Evolutionary conservation across 1,140 invertebrate genomes (phyloP).

Genomic region (Nasonia longicornis): DNA sequence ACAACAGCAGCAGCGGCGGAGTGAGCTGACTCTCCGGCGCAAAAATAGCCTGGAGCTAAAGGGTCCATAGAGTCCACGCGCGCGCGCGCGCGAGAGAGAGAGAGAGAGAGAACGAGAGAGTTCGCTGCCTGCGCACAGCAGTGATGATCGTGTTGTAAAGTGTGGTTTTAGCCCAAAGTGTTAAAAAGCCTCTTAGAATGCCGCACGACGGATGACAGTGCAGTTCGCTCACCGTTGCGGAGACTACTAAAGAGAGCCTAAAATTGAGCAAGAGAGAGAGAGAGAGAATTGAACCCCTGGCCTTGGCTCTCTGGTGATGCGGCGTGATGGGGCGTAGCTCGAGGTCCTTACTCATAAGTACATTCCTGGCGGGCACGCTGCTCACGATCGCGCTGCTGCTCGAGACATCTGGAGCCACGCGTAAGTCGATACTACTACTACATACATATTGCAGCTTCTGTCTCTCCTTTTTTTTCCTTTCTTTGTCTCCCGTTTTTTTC

Average conservation of each 20-base stretch:
- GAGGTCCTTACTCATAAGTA: constrained; percentile 56
- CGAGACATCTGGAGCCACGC: constrained; percentile 55
- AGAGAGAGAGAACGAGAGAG: background rate
- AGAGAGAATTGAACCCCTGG: constrained; percentile 44
- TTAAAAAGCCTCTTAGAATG: background rate
- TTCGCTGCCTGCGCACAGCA: background rate
- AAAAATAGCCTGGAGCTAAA: background rate
- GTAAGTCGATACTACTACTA: constrained; percentile 54
- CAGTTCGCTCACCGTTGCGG: background rate
- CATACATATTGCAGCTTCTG: background rate
- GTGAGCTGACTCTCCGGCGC: no score
- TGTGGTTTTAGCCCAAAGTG: constrained; percentile 9
- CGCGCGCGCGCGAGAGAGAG: background rate
- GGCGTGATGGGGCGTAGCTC: constrained; percentile 62
- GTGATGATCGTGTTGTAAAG: constrained; percentile 39
- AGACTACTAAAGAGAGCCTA: constrained; percentile 31
- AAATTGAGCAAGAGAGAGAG: constrained; percentile 21
- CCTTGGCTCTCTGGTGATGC: constrained; percentile 55
- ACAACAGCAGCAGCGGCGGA: background rate
- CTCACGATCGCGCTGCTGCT: constrained; percentile 50
- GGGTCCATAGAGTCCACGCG: background rate
- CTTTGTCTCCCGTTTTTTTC: constrained; percentile 11
- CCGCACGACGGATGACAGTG: constrained; percentile 24
- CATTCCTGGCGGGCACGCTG: constrained; percentile 58
- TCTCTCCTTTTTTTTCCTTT: background rate